Conservation (phyloP, 2,797 vertebrate genomes). For the Coilia nasus region DNA sequence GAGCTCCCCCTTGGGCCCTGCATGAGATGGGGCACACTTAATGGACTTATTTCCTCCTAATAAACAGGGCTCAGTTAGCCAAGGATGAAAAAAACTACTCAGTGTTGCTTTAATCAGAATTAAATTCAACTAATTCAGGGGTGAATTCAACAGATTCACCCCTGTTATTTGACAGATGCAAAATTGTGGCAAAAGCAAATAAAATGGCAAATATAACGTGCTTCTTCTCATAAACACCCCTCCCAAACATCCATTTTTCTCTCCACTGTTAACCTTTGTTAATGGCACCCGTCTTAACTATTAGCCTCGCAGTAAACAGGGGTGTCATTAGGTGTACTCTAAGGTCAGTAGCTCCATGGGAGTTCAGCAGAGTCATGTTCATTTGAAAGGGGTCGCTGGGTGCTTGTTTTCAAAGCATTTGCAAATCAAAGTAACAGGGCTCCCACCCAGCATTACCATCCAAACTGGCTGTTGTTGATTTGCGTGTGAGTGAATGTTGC, state of each 20-base stretch:
- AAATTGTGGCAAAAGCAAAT: too few relatives aligned
- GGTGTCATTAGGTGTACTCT: background rate
- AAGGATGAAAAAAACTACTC: too few relatives aligned
- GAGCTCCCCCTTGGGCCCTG: constrained; percentile 40
- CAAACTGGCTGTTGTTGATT: constrained; percentile 39
- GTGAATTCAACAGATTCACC: too few relatives aligned
- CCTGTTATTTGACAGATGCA: too few relatives aligned
- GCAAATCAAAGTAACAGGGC: constrained; percentile 36
- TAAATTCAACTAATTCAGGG: too few relatives aligned
- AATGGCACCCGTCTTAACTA: background rate
- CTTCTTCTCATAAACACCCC: background rate
- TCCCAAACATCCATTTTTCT: too few relatives aligned
- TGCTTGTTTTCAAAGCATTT: constrained; percentile 47
- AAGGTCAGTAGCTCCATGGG: background rate
- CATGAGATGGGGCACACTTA: constrained; percentile 53
- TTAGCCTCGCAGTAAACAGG: background rate
- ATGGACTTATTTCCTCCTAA: constrained; percentile 59
- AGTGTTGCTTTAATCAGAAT: too few relatives aligned
- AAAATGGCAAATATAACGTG: background rate
- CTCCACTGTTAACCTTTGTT: too few relatives aligned
- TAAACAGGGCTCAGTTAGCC: constrained; percentile 19
- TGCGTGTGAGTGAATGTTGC: constrained; percentile 33
- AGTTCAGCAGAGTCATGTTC: background rate
- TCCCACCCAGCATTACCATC: constrained; percentile 39
- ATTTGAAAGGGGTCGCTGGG: background rate